Conservation (phyloP, 2,797 vertebrate genomes). For the Iguana delicatissima region DNA sequence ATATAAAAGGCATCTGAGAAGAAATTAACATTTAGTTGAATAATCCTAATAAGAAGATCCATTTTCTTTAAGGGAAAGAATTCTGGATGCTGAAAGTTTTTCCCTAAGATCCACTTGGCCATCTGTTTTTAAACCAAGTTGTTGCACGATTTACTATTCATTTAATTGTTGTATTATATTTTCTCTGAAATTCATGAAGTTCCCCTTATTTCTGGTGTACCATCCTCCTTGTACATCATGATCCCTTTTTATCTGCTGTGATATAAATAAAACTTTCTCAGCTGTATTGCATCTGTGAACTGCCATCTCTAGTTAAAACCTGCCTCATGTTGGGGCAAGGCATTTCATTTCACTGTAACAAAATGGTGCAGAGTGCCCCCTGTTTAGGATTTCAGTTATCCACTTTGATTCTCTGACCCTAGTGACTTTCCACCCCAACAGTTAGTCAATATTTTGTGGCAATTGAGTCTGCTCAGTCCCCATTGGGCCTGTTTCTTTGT, state of each 20-base stretch:
- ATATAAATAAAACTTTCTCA: not conserved
- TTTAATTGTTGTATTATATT: not conserved
- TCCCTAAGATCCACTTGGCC: not conserved
- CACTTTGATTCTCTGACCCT: not conserved
- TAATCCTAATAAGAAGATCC: not conserved
- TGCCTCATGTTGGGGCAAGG: not conserved
- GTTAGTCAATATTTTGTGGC: not conserved
- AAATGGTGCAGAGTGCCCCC: not conserved
- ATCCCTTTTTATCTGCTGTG: not conserved
- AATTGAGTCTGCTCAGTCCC: not conserved
- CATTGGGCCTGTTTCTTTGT: not conserved
- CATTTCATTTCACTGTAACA: not conserved
- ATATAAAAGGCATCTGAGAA: not conserved
- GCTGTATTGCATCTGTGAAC: not conserved
- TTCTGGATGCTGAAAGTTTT: not conserved
- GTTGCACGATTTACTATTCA: not conserved
- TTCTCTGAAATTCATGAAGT: not conserved
- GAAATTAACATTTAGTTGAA: slow-evolving; percentile 5
- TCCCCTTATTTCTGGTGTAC: not conserved
- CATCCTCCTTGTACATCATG: not conserved
- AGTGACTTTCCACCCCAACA: not conserved
- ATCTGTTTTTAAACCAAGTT: not conserved
- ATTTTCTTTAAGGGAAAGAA: not conserved
- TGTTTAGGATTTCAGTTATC: not conserved
- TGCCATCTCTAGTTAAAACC: not conserved